These are phyloP conservation scores for Arenicola marina DNA, from an alignment of 2,888 invertebrate genomes.

Conservation along the genomic window DNA sequence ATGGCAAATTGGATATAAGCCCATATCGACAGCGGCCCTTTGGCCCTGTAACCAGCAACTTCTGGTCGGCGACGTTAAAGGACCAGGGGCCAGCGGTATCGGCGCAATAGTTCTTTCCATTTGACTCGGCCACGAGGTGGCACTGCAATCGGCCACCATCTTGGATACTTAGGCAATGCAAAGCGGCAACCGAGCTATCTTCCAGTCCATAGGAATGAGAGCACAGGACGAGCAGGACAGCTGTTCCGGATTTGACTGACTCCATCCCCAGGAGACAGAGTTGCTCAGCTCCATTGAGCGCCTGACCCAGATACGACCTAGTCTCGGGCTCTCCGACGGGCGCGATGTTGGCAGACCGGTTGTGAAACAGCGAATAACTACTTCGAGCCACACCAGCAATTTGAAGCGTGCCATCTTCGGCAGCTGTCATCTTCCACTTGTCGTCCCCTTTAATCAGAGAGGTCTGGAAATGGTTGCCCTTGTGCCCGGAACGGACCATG, in stretches of 20 bases:
- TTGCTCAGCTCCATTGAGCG: conserved; percentile 26
- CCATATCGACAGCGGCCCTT: conserved; percentile 42
- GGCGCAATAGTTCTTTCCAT: conserved; percentile 28
- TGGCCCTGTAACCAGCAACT: conserved; percentile 37
- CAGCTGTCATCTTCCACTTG: conserved; percentile 36
- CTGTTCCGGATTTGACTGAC: neutral
- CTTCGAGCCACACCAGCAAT: conserved; percentile 31
- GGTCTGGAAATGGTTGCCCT: conserved; percentile 33
- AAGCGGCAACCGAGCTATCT: conserved; percentile 35
- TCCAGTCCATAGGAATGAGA: conserved; percentile 42
- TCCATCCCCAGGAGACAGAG: too few species aligned
- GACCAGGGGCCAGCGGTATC: conserved; percentile 36
- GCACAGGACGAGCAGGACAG: conserved; percentile 37
- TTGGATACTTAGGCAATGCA: conserved; percentile 33
- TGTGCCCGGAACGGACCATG: conserved; percentile 37
- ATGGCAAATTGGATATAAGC: conserved; percentile 33
- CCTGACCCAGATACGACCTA: conserved; percentile 19
- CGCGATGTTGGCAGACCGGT: conserved; percentile 22
- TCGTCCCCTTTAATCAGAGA: conserved; percentile 38
- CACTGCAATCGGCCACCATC: conserved; percentile 15
- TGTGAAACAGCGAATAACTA: conserved; percentile 39
- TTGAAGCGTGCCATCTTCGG: conserved; percentile 20
- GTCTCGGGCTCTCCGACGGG: neutral
- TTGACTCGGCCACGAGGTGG: conserved; percentile 26
- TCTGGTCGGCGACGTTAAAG: conserved; percentile 30